Conservation (phyloP, 2,888 invertebrate genomes). For the Priocnemis perturbator region DNA sequence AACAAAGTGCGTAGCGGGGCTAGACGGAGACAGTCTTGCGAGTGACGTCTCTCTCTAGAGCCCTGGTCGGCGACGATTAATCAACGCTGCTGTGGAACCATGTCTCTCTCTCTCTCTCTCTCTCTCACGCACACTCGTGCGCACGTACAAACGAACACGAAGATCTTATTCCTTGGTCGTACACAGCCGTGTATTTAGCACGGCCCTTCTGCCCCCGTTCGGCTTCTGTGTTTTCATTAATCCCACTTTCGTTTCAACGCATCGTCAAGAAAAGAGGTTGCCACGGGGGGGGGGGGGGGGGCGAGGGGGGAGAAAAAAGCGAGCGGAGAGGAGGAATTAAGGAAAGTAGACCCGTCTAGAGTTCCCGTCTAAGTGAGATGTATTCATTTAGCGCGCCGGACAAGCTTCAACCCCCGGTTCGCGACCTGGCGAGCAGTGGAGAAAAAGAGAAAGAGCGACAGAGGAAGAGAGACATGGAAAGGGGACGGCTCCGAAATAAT, state of each 20-base stretch:
- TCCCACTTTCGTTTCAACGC: slow-evolving; percentile 63
- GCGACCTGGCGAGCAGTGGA: neutral
- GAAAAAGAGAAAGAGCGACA: slow-evolving; percentile 2
- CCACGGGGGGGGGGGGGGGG: neutral
- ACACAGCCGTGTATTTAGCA: slow-evolving; percentile 64
- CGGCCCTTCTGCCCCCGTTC: slow-evolving; percentile 47
- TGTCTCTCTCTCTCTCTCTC: slow-evolving; percentile 26
- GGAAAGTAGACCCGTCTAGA: slow-evolving; percentile 10
- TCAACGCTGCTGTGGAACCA: slow-evolving; percentile 53
- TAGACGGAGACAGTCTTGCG: slow-evolving; percentile 60
- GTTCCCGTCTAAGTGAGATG: neutral
- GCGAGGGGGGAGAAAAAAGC: neutral
- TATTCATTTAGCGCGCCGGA: slow-evolving; percentile 8
- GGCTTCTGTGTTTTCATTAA: slow-evolving; percentile 66
- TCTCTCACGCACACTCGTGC: neutral
- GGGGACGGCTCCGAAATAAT: slow-evolving; percentile 54
- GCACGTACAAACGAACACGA: too few relatives aligned
- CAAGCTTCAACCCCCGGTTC: neutral
- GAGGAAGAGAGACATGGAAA: too few relatives aligned
- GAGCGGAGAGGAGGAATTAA: slow-evolving; percentile 32
- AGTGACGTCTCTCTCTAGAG: slow-evolving; percentile 55
- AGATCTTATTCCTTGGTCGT: slow-evolving; percentile 15
- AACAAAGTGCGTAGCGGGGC: slow-evolving; percentile 50
- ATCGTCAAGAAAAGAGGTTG: slow-evolving; percentile 29
- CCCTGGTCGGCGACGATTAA: slow-evolving; percentile 60